Evolutionary conservation across 2,113 vertebrate genomes (phyloP).

Genomic region (Corynorhinus townsendii): DNA sequence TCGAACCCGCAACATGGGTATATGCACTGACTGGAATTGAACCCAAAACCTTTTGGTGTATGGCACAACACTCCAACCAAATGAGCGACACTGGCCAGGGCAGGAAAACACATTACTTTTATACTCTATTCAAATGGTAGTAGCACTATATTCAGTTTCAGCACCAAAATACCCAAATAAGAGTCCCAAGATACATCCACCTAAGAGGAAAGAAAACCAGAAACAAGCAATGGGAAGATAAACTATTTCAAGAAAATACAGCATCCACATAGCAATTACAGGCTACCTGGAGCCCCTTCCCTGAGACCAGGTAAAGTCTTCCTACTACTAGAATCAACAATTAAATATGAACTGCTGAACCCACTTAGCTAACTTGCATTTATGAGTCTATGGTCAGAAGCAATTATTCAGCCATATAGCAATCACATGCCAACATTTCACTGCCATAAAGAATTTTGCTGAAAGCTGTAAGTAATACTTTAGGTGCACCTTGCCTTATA

Average conservation of each 20-base stretch:
- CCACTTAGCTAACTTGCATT: background rate
- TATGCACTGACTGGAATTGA: background rate
- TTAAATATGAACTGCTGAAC: background rate
- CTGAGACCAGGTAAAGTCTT: background rate
- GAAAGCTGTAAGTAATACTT: slow-evolving; percentile 12
- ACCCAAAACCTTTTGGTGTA: background rate
- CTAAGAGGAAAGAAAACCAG: background rate
- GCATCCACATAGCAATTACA: background rate
- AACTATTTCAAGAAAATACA: background rate
- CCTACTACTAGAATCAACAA: background rate
- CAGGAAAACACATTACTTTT: background rate
- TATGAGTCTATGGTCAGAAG: background rate
- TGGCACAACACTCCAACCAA: background rate
- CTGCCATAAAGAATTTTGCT: slow-evolving; percentile 4
- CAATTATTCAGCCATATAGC: background rate
- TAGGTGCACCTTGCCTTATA: background rate
- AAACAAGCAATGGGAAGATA: background rate
- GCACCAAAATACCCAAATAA: background rate
- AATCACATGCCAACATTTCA: slow-evolving; percentile 24
- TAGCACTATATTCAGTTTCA: background rate
- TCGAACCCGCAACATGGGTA: background rate
- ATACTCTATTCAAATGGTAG: background rate
- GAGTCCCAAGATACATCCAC: background rate
- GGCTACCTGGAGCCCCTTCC: background rate
- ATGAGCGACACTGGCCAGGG: background rate